These are phyloP conservation scores for Mormyrops boulengeri DNA, from an alignment of 2,797 vertebrate species.

Conservation along the genomic window DNA sequence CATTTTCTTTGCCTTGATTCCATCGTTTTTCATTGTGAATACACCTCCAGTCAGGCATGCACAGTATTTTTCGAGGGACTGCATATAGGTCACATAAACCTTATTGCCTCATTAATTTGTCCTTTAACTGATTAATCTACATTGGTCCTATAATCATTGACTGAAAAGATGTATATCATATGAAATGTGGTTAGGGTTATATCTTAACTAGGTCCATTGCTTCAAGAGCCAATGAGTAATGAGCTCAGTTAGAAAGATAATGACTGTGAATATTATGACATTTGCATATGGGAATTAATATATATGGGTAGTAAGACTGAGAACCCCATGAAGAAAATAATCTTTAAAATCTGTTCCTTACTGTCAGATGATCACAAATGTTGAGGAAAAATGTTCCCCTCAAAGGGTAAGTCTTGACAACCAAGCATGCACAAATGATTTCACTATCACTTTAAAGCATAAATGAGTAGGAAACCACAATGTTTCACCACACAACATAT, in stretches of 20 bases:
- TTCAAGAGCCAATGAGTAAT: neutral
- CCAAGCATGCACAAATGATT: too few species aligned
- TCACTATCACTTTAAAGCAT: neutral
- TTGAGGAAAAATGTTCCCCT: neutral
- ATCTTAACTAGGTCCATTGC: neutral
- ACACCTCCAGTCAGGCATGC: neutral
- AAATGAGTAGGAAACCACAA: neutral
- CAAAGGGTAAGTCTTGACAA: neutral
- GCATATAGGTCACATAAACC: neutral
- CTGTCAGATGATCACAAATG: neutral
- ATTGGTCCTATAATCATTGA: neutral
- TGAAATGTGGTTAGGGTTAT: neutral
- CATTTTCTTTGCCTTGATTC: neutral
- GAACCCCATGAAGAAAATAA: neutral
- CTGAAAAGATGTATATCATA: neutral
- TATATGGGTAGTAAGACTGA: neutral
- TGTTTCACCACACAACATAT: neutral
- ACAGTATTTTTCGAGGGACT: neutral
- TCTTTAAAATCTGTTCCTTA: neutral
- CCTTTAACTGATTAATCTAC: neutral
- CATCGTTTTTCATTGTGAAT: neutral
- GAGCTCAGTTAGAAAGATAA: neutral
- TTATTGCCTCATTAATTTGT: neutral
- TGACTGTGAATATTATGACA: neutral
- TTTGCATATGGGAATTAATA: neutral